These are phyloP conservation scores for Ditylenchus weischeri DNA, from an alignment of 2,888 invertebrate species.

Conservation along the genomic window DNA sequence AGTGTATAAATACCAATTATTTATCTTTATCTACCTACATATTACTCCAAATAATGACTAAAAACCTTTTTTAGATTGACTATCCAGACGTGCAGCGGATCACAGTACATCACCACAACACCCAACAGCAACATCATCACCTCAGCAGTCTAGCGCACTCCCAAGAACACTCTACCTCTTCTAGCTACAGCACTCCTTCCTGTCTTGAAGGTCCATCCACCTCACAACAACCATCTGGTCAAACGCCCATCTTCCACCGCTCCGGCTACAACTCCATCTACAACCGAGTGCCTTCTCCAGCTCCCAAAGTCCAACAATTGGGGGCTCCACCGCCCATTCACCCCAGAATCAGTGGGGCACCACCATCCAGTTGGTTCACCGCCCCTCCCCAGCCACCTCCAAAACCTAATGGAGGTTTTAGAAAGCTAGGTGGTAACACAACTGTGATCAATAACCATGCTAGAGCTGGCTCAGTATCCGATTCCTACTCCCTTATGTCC, in stretches of 20 bases:
- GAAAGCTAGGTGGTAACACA: neutral
- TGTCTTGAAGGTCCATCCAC: neutral
- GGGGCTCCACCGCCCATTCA: neutral
- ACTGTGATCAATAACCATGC: neutral
- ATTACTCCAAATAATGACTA: neutral
- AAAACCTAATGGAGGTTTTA: neutral
- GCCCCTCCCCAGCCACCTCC: conserved; percentile 5
- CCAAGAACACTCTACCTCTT: neutral
- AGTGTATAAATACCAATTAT: no score
- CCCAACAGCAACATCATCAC: neutral
- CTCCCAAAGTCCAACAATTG: conserved; percentile 15
- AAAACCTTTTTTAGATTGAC: conserved; percentile 67
- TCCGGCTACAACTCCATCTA: conserved; percentile 20
- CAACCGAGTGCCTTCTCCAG: conserved; percentile 32
- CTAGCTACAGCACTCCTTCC: neutral
- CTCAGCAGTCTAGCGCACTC: neutral
- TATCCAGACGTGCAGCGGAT: conserved; percentile 67
- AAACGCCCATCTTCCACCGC: conserved; percentile 18
- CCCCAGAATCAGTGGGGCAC: neutral
- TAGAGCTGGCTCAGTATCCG: neutral
- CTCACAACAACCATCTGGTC: conserved; percentile 12
- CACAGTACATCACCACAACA: conserved; percentile 43
- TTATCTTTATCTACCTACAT: no score
- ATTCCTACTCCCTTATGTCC: conserved; percentile 1
- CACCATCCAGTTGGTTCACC: neutral